A percentile compares a stretch with the other conserved stretches of the same genome.
These are phyloP conservation scores for Poecilia velifera DNA, from an alignment of 2,797 vertebrate species.

Conservation along the genomic window DNA sequence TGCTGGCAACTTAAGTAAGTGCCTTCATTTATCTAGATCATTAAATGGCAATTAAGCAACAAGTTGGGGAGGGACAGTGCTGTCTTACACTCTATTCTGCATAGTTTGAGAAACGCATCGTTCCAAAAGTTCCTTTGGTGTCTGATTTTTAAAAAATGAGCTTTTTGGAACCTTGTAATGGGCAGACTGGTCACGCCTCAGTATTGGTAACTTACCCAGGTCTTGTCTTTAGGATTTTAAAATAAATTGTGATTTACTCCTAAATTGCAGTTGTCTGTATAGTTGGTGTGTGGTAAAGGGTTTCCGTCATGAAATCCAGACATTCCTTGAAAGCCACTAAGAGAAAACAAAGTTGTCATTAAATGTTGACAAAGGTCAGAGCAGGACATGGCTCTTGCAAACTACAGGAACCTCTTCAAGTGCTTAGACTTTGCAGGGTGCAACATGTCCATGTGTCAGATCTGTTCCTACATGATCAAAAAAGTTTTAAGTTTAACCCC, in stretches of 20 bases:
- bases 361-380: constrained; percentile 25
- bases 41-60: not conserved
- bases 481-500: not conserved
- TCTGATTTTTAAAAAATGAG: not conserved
- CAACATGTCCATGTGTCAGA: constrained; percentile 1
- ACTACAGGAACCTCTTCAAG: constrained; percentile 17
- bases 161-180: not conserved
- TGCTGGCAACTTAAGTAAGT: not conserved
- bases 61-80: not conserved
- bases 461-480: not conserved
- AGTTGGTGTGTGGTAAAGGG: not conserved
- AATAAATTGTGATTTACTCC: not conserved
- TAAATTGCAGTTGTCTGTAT: not conserved
- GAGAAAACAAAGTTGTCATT: not conserved
- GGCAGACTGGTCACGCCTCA: not conserved
- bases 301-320: constrained; percentile 1
- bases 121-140: not conserved
- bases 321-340: constrained; percentile 1
- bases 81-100: not conserved
- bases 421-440: constrained; percentile 13
- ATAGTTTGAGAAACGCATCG: not conserved
- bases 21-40: not conserved
- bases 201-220: not conserved
- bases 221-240: not conserved
- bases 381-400: constrained; percentile 5